Evolutionary conservation across 2,888 invertebrate species (phyloP).

Genomic region (Caenorhabditis becei): DNA sequence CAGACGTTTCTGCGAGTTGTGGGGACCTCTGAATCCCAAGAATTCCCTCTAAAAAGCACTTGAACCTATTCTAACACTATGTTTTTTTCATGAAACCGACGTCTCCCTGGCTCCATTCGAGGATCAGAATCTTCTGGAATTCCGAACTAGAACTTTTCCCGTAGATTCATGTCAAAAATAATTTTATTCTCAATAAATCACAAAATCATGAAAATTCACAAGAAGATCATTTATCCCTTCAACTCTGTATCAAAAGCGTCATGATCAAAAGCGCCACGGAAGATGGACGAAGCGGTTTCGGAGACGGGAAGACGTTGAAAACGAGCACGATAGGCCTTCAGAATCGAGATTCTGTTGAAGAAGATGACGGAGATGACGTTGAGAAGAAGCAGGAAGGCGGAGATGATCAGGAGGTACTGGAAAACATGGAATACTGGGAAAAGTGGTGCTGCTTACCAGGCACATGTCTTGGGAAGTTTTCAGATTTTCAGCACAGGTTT

Average conservation of each 20-base stretch:
- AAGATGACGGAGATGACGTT: constrained; percentile 28
- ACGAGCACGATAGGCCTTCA: constrained; percentile 30
- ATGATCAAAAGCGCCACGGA: constrained; percentile 45
- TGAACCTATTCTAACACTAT: too few relatives aligned
- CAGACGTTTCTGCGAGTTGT: too few relatives aligned
- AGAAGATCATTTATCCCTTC: constrained; percentile 47
- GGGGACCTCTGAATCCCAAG: too few relatives aligned
- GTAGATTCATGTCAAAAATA: too few relatives aligned
- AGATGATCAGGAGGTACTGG: constrained; percentile 34
- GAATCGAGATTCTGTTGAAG: constrained; percentile 31
- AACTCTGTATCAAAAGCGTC: constrained; percentile 31
- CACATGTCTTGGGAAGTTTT: constrained; percentile 24
- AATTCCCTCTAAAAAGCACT: too few relatives aligned
- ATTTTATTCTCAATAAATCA: too few relatives aligned
- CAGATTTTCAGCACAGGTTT: constrained; percentile 36
- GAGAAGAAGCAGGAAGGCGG: constrained; percentile 25
- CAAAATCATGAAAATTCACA: too few relatives aligned
- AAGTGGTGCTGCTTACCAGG: constrained; percentile 17
- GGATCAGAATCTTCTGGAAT: too few relatives aligned
- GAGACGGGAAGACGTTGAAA: constrained; percentile 45
- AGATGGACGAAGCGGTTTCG: constrained; percentile 39
- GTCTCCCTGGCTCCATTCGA: too few relatives aligned
- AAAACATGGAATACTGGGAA: constrained; percentile 1
- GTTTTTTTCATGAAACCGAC: too few relatives aligned
- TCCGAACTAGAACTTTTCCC: too few relatives aligned